Percentiles rank a stretch among this genome's conserved stretches.
These are phyloP conservation scores for Wiebesia pumilae DNA, from an alignment of 1,140 invertebrate genomes.

Conservation along the genomic window DNA sequence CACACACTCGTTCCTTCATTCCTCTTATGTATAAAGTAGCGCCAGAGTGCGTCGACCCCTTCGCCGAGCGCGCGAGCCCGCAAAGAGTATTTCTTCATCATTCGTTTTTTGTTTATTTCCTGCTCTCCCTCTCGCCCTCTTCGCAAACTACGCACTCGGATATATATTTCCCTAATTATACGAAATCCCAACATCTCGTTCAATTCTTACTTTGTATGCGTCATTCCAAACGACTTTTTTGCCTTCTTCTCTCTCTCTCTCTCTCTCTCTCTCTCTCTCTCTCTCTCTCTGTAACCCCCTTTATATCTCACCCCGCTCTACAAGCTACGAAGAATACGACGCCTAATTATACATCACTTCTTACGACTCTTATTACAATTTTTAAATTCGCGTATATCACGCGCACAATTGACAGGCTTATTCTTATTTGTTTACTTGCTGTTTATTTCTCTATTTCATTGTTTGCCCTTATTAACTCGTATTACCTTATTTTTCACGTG, in stretches of 20 bases:
- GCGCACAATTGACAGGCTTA: conserved; percentile 68
- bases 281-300: conserved; percentile 23
- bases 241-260: conserved; percentile 19
- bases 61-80: conserved; percentile 8
- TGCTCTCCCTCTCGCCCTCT: conserved; percentile 14
- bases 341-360: conserved; percentile 27
- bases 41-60: conserved; percentile 48
- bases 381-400: conserved; percentile 58
- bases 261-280: conserved; percentile 7
- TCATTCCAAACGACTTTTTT: conserved; percentile 36
- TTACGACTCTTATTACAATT: conserved; percentile 46
- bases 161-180: conserved; percentile 48
- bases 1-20: conserved; percentile 20
- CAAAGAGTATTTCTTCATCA: conserved; percentile 48
- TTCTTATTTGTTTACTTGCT: conserved; percentile 24
- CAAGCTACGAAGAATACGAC: conserved; percentile 22
- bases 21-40: conserved; percentile 40
- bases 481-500: background rate
- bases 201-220: conserved; percentile 29
- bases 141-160: conserved; percentile 28
- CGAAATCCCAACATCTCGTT: conserved; percentile 40
- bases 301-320: background rate
- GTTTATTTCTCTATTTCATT: background rate
- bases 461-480: conserved; percentile 4
- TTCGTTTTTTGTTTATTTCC: conserved; percentile 37